Evolutionary conservation across 2,113 vertebrate species (phyloP).

Genomic region (Eublepharis macularius): DNA sequence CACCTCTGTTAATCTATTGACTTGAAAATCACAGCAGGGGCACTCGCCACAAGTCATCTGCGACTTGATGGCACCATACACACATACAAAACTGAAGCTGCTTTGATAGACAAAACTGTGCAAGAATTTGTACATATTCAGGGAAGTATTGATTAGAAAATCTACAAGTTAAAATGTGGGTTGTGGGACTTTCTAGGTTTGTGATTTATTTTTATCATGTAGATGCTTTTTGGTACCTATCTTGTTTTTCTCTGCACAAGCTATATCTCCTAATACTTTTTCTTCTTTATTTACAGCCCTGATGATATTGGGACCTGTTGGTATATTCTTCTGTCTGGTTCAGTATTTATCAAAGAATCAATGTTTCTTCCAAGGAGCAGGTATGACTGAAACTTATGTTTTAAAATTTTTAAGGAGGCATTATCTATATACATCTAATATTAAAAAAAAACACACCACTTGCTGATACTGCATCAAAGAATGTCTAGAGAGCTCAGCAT

Average conservation of each 20-base stretch:
- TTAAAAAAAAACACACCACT: background rate
- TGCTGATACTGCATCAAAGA: background rate
- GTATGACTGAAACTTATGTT: constrained; percentile 73
- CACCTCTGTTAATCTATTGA: too few species aligned
- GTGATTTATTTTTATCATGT: background rate
- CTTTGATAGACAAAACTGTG: background rate
- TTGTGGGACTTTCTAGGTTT: too few species aligned
- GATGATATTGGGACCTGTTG: constrained; percentile 97
- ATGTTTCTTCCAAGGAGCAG: constrained; percentile 99
- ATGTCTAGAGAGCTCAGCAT: background rate
- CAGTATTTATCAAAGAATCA: constrained; percentile 99
- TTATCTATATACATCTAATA: background rate
- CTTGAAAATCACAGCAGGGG: too few species aligned
- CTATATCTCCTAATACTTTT: constrained; percentile 10
- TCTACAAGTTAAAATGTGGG: background rate
- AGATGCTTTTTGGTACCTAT: background rate
- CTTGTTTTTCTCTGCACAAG: constrained; percentile 21
- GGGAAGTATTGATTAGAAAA: background rate
- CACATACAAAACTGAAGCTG: too few species aligned
- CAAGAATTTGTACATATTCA: background rate
- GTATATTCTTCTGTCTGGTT: constrained; percentile 98
- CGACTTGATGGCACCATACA: too few species aligned
- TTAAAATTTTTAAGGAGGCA: background rate
- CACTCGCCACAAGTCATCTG: too few species aligned
- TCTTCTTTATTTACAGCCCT: constrained; percentile 74